Percentiles rank a stretch among this genome's conserved stretches.
Evolutionary conservation across 2,113 vertebrate genomes (phyloP).

Genomic region (Corythornis madagascariensis): DNA sequence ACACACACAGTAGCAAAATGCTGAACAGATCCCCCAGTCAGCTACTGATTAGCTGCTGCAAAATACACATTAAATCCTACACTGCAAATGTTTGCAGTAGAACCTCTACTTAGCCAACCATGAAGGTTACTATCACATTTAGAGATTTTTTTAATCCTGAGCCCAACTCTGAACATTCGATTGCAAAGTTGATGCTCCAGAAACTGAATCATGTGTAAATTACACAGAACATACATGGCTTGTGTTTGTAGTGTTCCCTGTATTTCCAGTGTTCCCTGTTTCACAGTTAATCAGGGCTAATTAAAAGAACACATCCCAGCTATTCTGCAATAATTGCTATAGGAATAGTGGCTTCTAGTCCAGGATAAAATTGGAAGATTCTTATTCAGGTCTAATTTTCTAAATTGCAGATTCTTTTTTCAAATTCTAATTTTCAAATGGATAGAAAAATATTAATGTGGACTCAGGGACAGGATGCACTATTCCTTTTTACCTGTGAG

Average conservation of each 20-base stretch:
- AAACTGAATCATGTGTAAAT: background rate
- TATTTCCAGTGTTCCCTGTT: background rate
- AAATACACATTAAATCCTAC: background rate
- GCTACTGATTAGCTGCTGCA: background rate
- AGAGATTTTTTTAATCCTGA: background rate
- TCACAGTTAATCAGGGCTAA: background rate
- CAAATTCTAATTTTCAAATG: background rate
- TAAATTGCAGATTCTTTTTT: too few relatives aligned
- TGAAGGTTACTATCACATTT: background rate
- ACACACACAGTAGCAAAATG: background rate
- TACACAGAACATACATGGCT: background rate
- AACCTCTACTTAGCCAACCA: background rate
- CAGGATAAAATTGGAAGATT: constrained; percentile 2
- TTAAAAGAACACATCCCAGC: background rate
- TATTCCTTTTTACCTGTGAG: background rate
- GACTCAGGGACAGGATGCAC: background rate
- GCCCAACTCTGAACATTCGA: background rate
- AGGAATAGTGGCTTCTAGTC: background rate
- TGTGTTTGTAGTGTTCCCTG: background rate
- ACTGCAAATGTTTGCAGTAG: background rate
- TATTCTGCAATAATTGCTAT: background rate
- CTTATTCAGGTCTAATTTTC: background rate
- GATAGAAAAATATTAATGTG: background rate
- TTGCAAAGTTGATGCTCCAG: background rate
- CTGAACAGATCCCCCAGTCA: background rate